Evolutionary conservation across 1,140 invertebrate species (phyloP).

Genomic region (Arctopsyche grandis): DNA sequence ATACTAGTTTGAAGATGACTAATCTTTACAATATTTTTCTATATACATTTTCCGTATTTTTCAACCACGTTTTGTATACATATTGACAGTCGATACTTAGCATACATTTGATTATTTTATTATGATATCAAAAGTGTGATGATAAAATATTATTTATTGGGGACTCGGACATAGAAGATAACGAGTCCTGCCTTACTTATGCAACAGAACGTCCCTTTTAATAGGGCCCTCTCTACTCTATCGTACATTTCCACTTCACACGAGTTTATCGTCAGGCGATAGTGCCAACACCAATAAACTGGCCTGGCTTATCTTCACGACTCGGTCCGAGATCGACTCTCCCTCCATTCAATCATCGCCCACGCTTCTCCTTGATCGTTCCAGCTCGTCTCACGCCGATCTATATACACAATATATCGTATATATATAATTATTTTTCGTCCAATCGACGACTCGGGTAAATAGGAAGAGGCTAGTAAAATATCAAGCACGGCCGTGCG

Average conservation of each 20-base stretch:
- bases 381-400: background rate
- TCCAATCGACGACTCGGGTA: background rate
- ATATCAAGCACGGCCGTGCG: background rate
- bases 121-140: too few relatives aligned
- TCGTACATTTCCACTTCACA: constrained; percentile 1
- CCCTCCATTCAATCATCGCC: constrained; percentile 5
- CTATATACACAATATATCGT: background rate
- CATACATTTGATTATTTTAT: too few relatives aligned
- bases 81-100: background rate
- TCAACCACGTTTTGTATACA: too few relatives aligned
- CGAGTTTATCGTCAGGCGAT: constrained; percentile 2
- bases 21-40: too few relatives aligned
- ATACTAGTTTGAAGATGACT: too few relatives aligned
- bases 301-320: background rate
- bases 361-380: background rate
- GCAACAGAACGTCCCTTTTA: background rate
- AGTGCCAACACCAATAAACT: background rate
- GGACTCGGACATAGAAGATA: background rate
- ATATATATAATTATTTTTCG: constrained; percentile 8
- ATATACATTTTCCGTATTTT: too few relatives aligned
- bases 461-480: too few relatives aligned
- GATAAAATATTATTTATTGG: background rate
- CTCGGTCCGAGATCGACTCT: constrained; percentile 3
- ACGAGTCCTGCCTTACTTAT: too few relatives aligned
- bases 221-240: background rate